phyloP scores from a whole-genome alignment of 2,888 invertebrate species.

The Synanthedon andrenaeformis region DNA sequence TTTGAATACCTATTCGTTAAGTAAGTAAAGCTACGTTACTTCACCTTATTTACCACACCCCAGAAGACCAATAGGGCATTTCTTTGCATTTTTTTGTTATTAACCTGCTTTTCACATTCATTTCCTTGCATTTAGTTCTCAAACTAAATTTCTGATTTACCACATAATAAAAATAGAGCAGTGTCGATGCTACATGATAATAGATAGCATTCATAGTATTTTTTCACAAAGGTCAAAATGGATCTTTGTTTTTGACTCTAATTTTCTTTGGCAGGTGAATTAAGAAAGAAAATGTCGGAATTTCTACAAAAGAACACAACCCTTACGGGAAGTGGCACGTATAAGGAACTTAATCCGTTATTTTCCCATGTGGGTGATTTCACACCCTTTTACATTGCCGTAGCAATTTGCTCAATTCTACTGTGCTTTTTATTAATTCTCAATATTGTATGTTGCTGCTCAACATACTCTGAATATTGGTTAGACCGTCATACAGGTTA shows the following conservation, averaged over 20 bases:
- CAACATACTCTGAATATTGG: slow-evolving; percentile 85
- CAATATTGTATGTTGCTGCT: slow-evolving; percentile 85
- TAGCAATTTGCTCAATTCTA: slow-evolving; percentile 82
- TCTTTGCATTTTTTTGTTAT: too few relatives aligned
- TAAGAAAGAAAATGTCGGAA: slow-evolving; percentile 49
- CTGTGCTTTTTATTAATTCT: slow-evolving; percentile 77
- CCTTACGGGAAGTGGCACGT: slow-evolving; percentile 57
- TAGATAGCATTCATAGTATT: too few relatives aligned
- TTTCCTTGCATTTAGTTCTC: too few relatives aligned
- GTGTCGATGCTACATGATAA: too few relatives aligned
- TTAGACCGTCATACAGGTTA: slow-evolving; percentile 82
- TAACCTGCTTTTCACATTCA: too few relatives aligned
- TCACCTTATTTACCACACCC: too few relatives aligned
- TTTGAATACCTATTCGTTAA: too few relatives aligned
- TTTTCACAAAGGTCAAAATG: too few relatives aligned
- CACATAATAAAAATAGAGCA: too few relatives aligned
- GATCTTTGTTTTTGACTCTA: slow-evolving; percentile 4
- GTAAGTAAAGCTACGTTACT: too few relatives aligned
- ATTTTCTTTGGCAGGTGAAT: slow-evolving; percentile 50
- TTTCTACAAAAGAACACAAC: slow-evolving; percentile 44
- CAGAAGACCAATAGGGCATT: too few relatives aligned
- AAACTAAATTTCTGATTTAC: too few relatives aligned
- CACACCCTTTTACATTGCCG: slow-evolving; percentile 86
- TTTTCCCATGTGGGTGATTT: slow-evolving; percentile 74
- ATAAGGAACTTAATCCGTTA: slow-evolving; percentile 42